These are phyloP conservation scores for Hypotaenidia philippensis DNA, from an alignment of 2,797 vertebrate genomes.

Conservation along the genomic window DNA sequence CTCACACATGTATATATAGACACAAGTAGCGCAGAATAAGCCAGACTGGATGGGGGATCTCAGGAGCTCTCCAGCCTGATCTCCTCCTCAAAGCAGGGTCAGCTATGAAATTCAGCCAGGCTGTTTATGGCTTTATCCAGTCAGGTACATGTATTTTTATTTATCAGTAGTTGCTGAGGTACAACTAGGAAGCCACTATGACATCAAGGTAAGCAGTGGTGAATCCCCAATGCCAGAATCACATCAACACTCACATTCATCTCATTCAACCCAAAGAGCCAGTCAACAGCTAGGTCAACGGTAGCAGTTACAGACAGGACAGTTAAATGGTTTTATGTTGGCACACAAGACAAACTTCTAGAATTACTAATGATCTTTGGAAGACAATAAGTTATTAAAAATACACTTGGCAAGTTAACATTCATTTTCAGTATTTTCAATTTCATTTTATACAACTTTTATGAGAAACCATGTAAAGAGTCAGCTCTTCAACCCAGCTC, in stretches of 20 bases:
- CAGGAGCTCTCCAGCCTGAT: neutral
- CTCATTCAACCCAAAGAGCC: neutral
- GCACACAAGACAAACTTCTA: neutral
- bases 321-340: neutral
- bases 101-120: neutral
- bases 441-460: neutral
- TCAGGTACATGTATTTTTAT: neutral
- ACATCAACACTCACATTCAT: accelerated
- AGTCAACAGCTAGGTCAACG: neutral
- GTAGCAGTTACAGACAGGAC: neutral
- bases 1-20: neutral
- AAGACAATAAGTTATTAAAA: neutral
- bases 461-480: neutral
- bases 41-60: neutral
- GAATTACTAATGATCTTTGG: neutral
- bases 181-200: neutral
- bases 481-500: neutral
- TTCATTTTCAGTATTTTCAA: neutral
- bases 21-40: neutral
- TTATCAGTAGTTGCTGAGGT: neutral
- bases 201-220: neutral
- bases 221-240: accelerated
- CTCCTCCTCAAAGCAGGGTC: neutral
- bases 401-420: neutral
- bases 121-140: neutral